Base-by-base conservation (phyloP, 2,888 invertebrate genomes). In the Stictocephala bisonia region DNA sequence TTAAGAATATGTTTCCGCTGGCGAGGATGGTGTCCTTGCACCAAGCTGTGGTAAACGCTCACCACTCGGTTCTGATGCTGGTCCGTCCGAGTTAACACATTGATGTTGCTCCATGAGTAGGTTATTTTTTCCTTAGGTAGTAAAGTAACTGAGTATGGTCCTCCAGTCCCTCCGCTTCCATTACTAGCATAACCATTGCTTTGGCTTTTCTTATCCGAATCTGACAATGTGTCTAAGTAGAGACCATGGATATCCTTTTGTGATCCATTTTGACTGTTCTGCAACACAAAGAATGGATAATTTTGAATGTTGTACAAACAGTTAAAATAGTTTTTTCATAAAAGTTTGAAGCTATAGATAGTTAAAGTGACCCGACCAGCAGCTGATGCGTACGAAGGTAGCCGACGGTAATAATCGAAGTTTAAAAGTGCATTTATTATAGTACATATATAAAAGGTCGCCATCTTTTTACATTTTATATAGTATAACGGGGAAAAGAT, bases 31-130 rank as follows among this genome's bases (percentile, higher is more conserved):
- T 29, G 56, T 66, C 68, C 51, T 58, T 71, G 73, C 50, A 66
- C 50, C 53, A 76, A 48, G 15, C 66, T 20, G 9, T 73, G 68
- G 44, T 69, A 31, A 0, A 72, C 18, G 50, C 56, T 71, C 26
- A 72, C 35, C 11, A 60, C 27, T 29, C 44, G 56, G 41, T 71
- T 79, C 84, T 85, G 78, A 81, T 83, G 78, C 15, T 80, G 84
- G 76, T 87, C 87, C 73, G 88, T 88, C 11, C 88, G 88, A 4
- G 81, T 88, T 80, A 91, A 93, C 0, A 92, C 93, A 82, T 93
- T 93, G 77, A 94, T 85, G 76, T 91, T 91, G 58, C 89, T 89
- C 94, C 94, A 94, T 3, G 92, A 90, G 84, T 93, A 94, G 3
- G 78, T 78, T 41, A 80, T 78, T 26, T 77, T 77, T 71, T 80